Conservation (phyloP, 1,140 invertebrate genomes). For the Calycopis cecrops region DNA sequence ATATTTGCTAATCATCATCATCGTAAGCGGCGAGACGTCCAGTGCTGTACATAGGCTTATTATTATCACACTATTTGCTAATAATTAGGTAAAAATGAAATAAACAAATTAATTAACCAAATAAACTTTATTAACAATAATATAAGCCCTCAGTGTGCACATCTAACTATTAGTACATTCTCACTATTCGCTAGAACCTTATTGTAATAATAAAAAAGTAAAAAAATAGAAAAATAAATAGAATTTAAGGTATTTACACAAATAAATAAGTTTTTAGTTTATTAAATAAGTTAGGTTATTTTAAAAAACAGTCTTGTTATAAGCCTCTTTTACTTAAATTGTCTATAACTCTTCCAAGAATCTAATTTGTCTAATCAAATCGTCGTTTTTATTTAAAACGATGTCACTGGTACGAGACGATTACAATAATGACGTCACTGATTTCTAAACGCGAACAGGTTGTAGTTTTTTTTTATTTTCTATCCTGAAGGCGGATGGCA, state of each 20-base stretch:
- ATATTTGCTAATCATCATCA: neutral
- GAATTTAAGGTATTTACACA: conserved; percentile 19
- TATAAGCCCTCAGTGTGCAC: neutral
- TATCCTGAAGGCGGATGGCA: too few relatives aligned
- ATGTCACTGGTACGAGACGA: too few relatives aligned
- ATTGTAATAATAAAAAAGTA: neutral
- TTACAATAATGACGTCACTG: too few relatives aligned
- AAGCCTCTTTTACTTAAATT: conserved; percentile 6
- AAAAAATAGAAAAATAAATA: neutral
- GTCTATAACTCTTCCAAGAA: too few relatives aligned
- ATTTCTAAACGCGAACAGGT: too few relatives aligned
- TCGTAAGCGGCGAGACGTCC: neutral
- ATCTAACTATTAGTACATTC: neutral
- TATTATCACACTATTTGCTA: too few relatives aligned
- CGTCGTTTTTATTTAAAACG: too few relatives aligned
- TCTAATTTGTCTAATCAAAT: too few relatives aligned
- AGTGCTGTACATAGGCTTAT: too few relatives aligned
- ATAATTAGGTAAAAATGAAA: neutral
- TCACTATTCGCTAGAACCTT: conserved; percentile 1
- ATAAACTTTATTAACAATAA: conserved; percentile 17
- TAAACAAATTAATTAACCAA: conserved; percentile 17
- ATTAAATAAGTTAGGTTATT: conserved; percentile 10
- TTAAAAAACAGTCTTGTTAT: conserved; percentile 1
- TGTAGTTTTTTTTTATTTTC: too few relatives aligned
- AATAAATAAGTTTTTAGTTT: neutral